Evolutionary conservation across 2,888 invertebrate genomes (phyloP).

Genomic region (Cordilura impudica): DNA sequence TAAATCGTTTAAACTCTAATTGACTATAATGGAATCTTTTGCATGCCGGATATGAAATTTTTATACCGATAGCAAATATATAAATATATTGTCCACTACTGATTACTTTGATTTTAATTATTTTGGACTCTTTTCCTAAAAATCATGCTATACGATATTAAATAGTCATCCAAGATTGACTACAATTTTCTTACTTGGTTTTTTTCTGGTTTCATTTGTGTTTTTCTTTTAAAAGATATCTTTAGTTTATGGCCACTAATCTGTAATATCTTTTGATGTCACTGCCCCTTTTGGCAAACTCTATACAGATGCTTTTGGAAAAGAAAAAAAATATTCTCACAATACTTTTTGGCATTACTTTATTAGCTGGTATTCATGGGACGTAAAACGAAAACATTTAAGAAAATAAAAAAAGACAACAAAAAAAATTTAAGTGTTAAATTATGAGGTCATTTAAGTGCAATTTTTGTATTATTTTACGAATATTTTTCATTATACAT

Average conservation of each 20-base stretch:
- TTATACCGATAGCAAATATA: no score
- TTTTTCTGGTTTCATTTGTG: background rate
- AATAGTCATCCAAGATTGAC: no score
- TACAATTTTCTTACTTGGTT: background rate
- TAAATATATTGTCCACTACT: no score
- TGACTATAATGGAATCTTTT: no score
- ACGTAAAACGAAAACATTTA: slow-evolving; percentile 1
- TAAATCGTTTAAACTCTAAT: no score
- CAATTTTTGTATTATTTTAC: slow-evolving; percentile 40
- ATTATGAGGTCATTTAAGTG: slow-evolving; percentile 58
- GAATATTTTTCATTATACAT: background rate
- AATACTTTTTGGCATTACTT: slow-evolving; percentile 23
- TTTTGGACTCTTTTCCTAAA: no score
- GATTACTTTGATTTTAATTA: no score
- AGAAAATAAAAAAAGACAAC: slow-evolving; percentile 3
- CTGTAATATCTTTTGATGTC: slow-evolving; percentile 42
- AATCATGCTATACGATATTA: no score
- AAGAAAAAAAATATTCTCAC: background rate
- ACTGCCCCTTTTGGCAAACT: slow-evolving; percentile 55
- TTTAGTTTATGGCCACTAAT: slow-evolving; percentile 53
- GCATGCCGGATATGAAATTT: no score
- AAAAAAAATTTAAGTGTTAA: slow-evolving; percentile 35
- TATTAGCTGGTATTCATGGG: slow-evolving; percentile 26
- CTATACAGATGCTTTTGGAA: background rate
- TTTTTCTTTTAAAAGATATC: slow-evolving; percentile 12